Percentiles rank a stretch among this genome's conserved stretches.
Evolutionary conservation across 2,888 invertebrate genomes (phyloP).

Genomic region (Atrina japonica): DNA sequence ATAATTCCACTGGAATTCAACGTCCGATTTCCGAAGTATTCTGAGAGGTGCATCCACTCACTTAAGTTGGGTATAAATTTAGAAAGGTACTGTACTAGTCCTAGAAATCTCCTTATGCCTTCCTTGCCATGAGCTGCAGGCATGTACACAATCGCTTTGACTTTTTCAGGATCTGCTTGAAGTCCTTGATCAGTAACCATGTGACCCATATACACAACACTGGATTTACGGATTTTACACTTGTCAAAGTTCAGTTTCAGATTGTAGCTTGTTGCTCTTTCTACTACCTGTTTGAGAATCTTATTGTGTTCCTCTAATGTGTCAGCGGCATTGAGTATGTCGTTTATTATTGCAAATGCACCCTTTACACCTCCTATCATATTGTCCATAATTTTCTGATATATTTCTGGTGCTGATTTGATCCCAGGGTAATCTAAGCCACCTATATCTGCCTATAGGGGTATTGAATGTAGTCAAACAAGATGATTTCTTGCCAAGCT

Average conservation of each 20-base stretch:
- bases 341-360: conserved; percentile 52
- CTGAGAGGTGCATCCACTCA: conserved; percentile 49
- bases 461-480: conserved; percentile 60
- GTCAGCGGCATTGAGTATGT: conserved; percentile 49
- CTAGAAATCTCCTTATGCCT: conserved; percentile 50
- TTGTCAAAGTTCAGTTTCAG: conserved; percentile 53
- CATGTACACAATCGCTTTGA: conserved; percentile 42
- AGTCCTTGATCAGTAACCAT: conserved; percentile 45
- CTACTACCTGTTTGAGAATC: conserved; percentile 42
- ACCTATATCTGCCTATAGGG: conserved; percentile 53
- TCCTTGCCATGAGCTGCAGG: conserved; percentile 52
- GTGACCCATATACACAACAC: conserved; percentile 44
- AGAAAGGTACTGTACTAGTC: conserved; percentile 51
- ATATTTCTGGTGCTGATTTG: conserved; percentile 54
- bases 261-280: conserved; percentile 47
- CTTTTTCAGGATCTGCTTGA: conserved; percentile 47
- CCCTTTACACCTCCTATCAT: conserved; percentile 53
- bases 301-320: conserved; percentile 50
- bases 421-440: conserved; percentile 56
- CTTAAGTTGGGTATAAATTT: conserved; percentile 58
- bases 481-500: conserved; percentile 46
- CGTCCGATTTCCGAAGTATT: conserved; percentile 44
- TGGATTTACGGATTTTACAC: conserved; percentile 21
- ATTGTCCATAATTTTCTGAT: conserved; percentile 55
- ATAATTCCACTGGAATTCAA: conserved; percentile 43